Percentiles rank a stretch among this genome's conserved stretches.
These are phyloP conservation scores for Muricea muricata DNA, from an alignment of 92 coral and sea anemone genomes.

Conservation along the genomic window DNA sequence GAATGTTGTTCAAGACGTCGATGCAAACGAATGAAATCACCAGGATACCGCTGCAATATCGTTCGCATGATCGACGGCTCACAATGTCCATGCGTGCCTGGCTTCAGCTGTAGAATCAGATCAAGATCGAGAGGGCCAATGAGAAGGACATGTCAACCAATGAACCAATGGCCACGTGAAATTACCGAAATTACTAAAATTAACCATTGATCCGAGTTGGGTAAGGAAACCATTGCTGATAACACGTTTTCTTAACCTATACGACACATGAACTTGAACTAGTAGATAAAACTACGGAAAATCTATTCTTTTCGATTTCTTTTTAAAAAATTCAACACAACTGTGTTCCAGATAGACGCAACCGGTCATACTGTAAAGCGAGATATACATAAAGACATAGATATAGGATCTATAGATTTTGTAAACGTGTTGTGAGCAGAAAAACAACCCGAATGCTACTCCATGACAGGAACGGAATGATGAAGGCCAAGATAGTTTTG, in stretches of 20 bases:
- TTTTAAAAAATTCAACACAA: too few relatives aligned
- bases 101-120: neutral
- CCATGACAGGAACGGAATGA: too few relatives aligned
- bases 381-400: too few relatives aligned
- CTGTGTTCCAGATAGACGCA: too few relatives aligned
- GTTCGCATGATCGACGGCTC: neutral
- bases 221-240: neutral
- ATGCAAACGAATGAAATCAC: neutral
- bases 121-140: neutral
- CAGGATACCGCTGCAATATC: constrained; percentile 7
- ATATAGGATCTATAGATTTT: too few relatives aligned
- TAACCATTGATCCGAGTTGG: neutral
- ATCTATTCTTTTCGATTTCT: too few relatives aligned
- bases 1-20: constrained; percentile 15
- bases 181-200: neutral
- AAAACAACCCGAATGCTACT: too few relatives aligned
- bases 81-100: neutral
- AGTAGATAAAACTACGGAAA: too few relatives aligned
- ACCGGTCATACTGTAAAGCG: too few relatives aligned
- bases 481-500: too few relatives aligned
- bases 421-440: too few relatives aligned
- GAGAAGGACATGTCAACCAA: neutral
- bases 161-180: neutral
- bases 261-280: too few relatives aligned
- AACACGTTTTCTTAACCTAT: neutral